A percentile compares a stretch with the other conserved stretches of the same genome.
phyloP scores from a whole-genome alignment of 2,888 invertebrate genomes.

The Stenolophus ochropezus region DNA sequence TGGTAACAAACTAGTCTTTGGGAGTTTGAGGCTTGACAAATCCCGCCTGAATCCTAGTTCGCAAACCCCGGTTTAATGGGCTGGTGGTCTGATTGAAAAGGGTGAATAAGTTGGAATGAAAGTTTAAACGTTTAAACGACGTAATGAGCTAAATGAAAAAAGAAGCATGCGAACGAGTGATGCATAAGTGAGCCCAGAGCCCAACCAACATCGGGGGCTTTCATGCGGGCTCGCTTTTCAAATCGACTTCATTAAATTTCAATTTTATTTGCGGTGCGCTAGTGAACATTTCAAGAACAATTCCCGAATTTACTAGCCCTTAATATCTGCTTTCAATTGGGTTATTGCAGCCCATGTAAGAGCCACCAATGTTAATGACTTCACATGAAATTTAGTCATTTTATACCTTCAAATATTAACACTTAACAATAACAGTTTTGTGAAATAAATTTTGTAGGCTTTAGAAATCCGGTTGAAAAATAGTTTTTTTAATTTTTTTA shows the following conservation, averaged over 20 bases:
- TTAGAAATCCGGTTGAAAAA: too few relatives aligned
- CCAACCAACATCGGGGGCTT: not conserved
- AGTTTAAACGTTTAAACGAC: slow-evolving; percentile 44
- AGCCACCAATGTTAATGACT: too few relatives aligned
- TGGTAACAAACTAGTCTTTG: too few relatives aligned
- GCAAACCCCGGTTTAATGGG: slow-evolving; percentile 27
- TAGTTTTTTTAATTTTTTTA: too few relatives aligned
- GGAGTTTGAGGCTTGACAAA: too few relatives aligned
- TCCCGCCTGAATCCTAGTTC: too few relatives aligned
- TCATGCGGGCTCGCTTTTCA: slow-evolving; percentile 50
- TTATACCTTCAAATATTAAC: too few relatives aligned
- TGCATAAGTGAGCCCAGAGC: slow-evolving; percentile 22
- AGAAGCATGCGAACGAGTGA: slow-evolving; percentile 34
- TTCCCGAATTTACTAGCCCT: slow-evolving; percentile 19
- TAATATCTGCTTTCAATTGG: slow-evolving; percentile 17
- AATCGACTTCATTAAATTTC: slow-evolving; percentile 55
- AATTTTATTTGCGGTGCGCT: slow-evolving; percentile 52
- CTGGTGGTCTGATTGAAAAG: slow-evolving; percentile 34
- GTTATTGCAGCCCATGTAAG: not conserved
- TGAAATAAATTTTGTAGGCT: too few relatives aligned
- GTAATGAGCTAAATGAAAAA: slow-evolving; percentile 43
- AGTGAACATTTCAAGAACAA: slow-evolving; percentile 40
- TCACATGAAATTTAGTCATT: too few relatives aligned
- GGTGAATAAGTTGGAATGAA: slow-evolving; percentile 38
- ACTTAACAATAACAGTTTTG: too few relatives aligned